Base-by-base conservation (phyloP, 2,888 invertebrate species). In the Nomada goodeniana region DNA sequence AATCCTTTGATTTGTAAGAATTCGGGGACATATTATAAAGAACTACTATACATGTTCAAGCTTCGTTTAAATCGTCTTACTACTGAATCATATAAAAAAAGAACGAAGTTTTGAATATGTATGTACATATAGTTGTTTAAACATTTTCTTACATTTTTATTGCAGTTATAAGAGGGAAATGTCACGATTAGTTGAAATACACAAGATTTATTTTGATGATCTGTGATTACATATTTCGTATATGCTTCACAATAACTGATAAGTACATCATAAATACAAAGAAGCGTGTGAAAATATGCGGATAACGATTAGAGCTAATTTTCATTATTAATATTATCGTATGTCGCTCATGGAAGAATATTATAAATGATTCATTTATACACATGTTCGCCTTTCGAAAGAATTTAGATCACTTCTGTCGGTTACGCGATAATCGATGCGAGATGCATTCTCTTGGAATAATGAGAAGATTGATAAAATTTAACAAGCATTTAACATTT, bases 251-350 rank as follows among this genome's bases (percentile, higher is more conserved):
- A 73, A 53, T 77, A 85, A 88, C 71, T 57, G 57, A 84, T 88
- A 89, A 83, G 88, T 88, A 89, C 82, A 67, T 79, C 29, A 85
- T 80, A 85, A 76, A 75, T 86, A 86, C 69, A 86, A 79, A 84
- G 77, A 85, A 80, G 83, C 76, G 72, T 86, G 80, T 75, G 82
- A 87, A 87, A 88, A 88, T 89, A 89, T 63, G 77, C 78, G 63
- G 69, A 70, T 77, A 73, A 72, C 57, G 82, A 68, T 59, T 77
- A 82, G 15, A 47, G 67, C 57, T 63, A 67, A 75, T 9, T 26
- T 36, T 81, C 73, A 69, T 80, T 26, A 71, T 67, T 50, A 47
- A 77, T 80, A 77, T 68, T 72, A 44, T 74, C 59, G 13, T 63
- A 44, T 57, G 57, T 65, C 20, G 42, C 71, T 20, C 61, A 52